Base-by-base conservation (phyloP, 2,888 invertebrate genomes). In the Caenorhabditis sp. region DNA sequence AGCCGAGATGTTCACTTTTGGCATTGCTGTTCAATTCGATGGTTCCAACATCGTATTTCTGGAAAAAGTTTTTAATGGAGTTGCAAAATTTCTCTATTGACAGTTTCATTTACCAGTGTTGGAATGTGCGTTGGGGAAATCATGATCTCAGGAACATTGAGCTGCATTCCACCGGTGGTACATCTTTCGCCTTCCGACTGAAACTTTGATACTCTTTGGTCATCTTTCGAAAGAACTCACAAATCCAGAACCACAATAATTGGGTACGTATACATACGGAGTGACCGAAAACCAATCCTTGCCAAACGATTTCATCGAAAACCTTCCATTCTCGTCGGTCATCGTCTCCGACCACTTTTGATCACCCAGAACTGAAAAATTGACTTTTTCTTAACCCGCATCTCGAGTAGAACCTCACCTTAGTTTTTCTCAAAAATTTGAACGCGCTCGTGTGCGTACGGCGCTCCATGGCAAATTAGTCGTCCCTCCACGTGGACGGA, bases 361-460 rank as follows among this genome's bases (percentile, higher is more conserved):
- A 58, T 58, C 58, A 6, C n/a, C 19, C 2, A 58, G 28, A 1
- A 58, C 12, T 38, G 6, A 38, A 38, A 10, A 6, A 10, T 38
- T 38, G 38, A 38, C 31, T 4, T 6, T 6, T 35, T 38, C 12
- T 38, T 38, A 38, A 38, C 12, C 38, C 38, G 12, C 6, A 38
- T 10, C 12, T 12, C 38, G 2, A 38, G 12, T 38, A 6, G 4
- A 7, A 7, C 5, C 31, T 31, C 12, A 38, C 38, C 38, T 14
- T 38, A 59, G 12, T 59, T 59, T 10, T 59, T 59, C 38, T 59
- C 59, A 16, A 12, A 59, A 41, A 59, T 38, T 10, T 35, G 22
- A 59, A 59, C 59, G 22, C 19, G n/a, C 22, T 38, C 38, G 12
- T 59, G 19, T n/a, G 59, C 35, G n/a, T 59, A 59, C 22, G 59